These are phyloP conservation scores for Agrilus cyanescens DNA, from an alignment of 2,888 invertebrate species.

Conservation along the genomic window DNA sequence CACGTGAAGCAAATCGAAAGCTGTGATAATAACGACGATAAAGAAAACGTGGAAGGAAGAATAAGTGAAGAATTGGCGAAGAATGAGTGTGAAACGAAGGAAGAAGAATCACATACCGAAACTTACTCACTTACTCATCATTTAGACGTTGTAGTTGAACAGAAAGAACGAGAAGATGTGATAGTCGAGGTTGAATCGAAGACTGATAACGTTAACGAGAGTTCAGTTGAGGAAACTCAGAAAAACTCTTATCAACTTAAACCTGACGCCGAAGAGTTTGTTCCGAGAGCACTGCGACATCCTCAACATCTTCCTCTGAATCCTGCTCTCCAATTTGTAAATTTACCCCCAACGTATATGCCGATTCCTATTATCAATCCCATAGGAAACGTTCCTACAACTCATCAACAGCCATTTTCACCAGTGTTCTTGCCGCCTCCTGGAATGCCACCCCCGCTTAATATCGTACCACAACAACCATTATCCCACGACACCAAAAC, in stretches of 20 bases:
- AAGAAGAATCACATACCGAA: slow-evolving; percentile 1
- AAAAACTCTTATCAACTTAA: slow-evolving; percentile 18
- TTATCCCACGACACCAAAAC: no score
- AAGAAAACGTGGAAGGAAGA: slow-evolving; percentile 1
- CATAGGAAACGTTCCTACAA: slow-evolving; percentile 18
- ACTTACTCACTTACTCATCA: neutral
- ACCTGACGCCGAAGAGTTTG: slow-evolving; percentile 35
- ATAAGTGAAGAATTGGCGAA: neutral
- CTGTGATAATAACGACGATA: slow-evolving; percentile 1
- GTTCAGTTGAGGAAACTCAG: neutral
- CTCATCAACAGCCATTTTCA: neutral
- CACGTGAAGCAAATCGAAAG: neutral
- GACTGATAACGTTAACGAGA: neutral
- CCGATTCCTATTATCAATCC: slow-evolving; percentile 27
- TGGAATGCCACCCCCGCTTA: slow-evolving; percentile 22
- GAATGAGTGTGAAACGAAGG: neutral
- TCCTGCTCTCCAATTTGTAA: slow-evolving; percentile 24
- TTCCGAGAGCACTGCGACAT: slow-evolving; percentile 29
- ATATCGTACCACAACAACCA: slow-evolving; percentile 27
- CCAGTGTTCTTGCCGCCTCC: slow-evolving; percentile 20
- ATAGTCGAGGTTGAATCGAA: neutral
- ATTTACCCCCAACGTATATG: slow-evolving; percentile 28
- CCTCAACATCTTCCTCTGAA: slow-evolving; percentile 17
- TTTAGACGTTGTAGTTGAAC: neutral
- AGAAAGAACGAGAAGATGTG: neutral